Conservation (phyloP, 2,888 invertebrate species). For the Ormia ochracea region DNA sequence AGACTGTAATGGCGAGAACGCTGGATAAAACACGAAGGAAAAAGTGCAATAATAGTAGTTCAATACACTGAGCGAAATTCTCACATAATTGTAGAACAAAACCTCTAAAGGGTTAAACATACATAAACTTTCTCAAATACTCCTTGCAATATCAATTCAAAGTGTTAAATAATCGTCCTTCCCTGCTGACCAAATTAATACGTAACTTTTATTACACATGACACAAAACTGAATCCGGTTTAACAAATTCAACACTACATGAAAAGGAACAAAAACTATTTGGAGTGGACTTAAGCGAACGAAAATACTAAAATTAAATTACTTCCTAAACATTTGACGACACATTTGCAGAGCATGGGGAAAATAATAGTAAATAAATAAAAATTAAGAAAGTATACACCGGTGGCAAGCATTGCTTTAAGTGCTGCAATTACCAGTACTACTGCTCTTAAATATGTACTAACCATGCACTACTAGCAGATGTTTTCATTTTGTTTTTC, state of each 20-base stretch:
- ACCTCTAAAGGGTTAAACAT: no score
- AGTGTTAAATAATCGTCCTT: conserved; percentile 11
- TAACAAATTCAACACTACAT: conserved; percentile 25
- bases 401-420: conserved; percentile 19
- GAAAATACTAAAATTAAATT: conserved; percentile 28
- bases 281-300: conserved; percentile 25
- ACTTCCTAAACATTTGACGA: conserved; percentile 23
- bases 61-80: conserved; percentile 4
- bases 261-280: conserved; percentile 35
- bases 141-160: no score
- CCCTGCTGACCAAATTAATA: conserved; percentile 22
- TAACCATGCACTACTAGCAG: conserved; percentile 68
- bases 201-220: conserved; percentile 10
- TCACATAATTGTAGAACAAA: background rate
- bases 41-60: background rate
- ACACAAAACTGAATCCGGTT: conserved; percentile 13
- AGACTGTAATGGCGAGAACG: conserved; percentile 64
- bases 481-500: conserved; percentile 67
- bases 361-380: conserved; percentile 22
- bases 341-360: conserved; percentile 12
- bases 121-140: no score
- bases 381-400: conserved; percentile 10
- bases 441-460: conserved; percentile 59
- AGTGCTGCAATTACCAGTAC: conserved; percentile 14
- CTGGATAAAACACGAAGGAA: background rate